These are phyloP conservation scores for Netelia melanura DNA, from an alignment of 2,888 invertebrate genomes.

Conservation along the genomic window DNA sequence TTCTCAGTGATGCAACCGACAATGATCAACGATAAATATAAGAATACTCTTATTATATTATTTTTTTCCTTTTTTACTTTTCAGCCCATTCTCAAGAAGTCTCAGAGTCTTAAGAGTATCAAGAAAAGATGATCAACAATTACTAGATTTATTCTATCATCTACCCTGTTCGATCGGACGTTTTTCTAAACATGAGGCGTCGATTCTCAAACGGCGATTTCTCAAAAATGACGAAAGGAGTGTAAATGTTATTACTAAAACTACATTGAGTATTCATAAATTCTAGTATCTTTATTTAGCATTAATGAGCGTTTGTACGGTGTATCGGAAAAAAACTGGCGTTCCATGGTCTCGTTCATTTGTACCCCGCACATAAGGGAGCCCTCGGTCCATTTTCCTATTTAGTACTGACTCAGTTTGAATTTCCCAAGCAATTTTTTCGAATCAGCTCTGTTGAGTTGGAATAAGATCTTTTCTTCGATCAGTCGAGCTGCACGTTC, in stretches of 20 bases:
- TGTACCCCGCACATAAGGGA: too few relatives aligned
- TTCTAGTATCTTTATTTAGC: slow-evolving; percentile 38
- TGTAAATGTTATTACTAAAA: slow-evolving; percentile 8
- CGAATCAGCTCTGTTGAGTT: slow-evolving; percentile 88
- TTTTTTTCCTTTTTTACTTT: slow-evolving; percentile 59
- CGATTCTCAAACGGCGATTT: not conserved
- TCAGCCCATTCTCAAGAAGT: slow-evolving; percentile 77
- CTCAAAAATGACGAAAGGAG: not conserved
- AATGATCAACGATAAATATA: too few relatives aligned
- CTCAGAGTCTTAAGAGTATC: slow-evolving; percentile 72
- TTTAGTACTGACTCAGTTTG: slow-evolving; percentile 88
- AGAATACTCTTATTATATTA: not conserved
- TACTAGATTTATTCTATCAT: slow-evolving; percentile 30
- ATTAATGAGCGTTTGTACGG: not conserved
- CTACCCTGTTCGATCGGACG: slow-evolving; percentile 14
- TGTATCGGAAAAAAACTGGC: too few relatives aligned
- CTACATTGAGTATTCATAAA: slow-evolving; percentile 26
- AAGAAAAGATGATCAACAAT: slow-evolving; percentile 74
- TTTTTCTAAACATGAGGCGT: slow-evolving; percentile 29
- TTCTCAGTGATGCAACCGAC: too few relatives aligned
- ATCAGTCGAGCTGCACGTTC: slow-evolving; percentile 93
- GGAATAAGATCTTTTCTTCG: slow-evolving; percentile 91
- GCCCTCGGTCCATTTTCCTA: not conserved
- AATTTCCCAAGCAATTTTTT: slow-evolving; percentile 85
- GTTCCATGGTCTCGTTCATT: too few relatives aligned